A percentile compares a stretch with the other conserved stretches of the same genome.
phyloP scores from a whole-genome alignment of 2,113 vertebrate species.

The Procavia capensis region DNA sequence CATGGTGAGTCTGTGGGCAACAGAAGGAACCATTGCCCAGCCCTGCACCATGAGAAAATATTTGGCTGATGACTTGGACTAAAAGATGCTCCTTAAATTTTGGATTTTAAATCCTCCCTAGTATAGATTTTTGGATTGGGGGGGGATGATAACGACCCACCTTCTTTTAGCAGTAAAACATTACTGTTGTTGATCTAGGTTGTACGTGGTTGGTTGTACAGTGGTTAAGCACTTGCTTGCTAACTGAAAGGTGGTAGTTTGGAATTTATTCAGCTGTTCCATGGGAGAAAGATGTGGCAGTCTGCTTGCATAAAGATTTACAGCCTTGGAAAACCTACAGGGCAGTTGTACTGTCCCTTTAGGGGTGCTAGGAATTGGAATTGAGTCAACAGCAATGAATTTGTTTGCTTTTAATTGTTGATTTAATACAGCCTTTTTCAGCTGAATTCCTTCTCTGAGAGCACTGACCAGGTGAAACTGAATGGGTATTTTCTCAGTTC shows the following conservation, averaged over 20 bases:
- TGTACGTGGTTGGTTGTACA: not conserved
- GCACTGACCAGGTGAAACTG: not conserved
- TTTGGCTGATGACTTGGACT: slow-evolving; percentile 49
- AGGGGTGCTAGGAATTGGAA: not conserved
- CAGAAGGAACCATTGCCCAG: not conserved
- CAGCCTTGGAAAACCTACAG: not conserved
- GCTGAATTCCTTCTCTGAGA: slow-evolving; percentile 12
- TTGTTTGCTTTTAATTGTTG: not conserved
- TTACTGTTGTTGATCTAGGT: not conserved
- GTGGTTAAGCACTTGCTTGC: not conserved
- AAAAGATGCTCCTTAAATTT: slow-evolving; percentile 41
- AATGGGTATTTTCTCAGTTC: slow-evolving; percentile 50
- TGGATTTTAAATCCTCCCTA: slow-evolving; percentile 23
- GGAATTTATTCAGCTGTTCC: not conserved
- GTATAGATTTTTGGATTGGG: slow-evolving; percentile 43
- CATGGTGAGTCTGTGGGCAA: not conserved
- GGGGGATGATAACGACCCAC: not conserved
- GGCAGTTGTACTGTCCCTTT: not conserved
- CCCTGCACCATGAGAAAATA: not conserved
- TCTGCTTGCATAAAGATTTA: not conserved
- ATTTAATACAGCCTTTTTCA: not conserved
- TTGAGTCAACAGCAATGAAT: not conserved
- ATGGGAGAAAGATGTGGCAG: not conserved
- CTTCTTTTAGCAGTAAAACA: not conserved
- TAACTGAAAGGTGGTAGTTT: not conserved